Conservation (phyloP, 2,797 vertebrate genomes). For the Notoglanidium macrostoma region DNA sequence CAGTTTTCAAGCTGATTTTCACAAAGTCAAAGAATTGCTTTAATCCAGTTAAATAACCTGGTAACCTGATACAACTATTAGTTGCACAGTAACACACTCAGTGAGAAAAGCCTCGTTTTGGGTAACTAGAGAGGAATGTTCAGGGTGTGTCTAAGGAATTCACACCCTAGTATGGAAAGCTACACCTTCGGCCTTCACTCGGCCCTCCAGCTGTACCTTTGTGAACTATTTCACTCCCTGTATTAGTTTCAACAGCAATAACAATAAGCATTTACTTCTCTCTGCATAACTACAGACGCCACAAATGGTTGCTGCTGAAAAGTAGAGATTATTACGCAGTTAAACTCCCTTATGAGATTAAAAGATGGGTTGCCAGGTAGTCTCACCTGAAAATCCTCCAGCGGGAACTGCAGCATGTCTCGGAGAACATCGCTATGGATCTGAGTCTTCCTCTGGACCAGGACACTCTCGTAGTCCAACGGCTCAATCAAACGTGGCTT, state of each 20-base stretch:
- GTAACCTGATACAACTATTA: neutral
- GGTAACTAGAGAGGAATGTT: neutral
- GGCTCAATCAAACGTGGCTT: constrained; percentile 97
- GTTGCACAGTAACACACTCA: neutral
- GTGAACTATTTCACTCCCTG: neutral
- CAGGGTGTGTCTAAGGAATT: constrained; percentile 13
- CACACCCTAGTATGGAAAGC: constrained; percentile 6
- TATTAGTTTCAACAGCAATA: neutral
- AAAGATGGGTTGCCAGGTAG: constrained; percentile 16
- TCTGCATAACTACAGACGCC: neutral
- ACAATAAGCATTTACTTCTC: neutral
- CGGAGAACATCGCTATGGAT: constrained; percentile 93
- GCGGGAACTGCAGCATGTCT: constrained; percentile 96
- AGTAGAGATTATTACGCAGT: neutral
- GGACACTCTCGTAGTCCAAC: constrained; percentile 96
- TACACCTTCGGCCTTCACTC: constrained; percentile 20
- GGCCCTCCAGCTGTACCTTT: neutral
- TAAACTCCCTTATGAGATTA: neutral
- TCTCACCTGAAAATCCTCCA: constrained; percentile 95
- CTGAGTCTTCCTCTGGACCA: constrained; percentile 96
- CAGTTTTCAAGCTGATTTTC: neutral
- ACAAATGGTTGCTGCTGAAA: neutral
- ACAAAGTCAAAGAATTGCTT: neutral
- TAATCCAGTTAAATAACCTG: neutral
- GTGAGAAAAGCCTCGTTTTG: neutral